Evolutionary conservation across 2,888 invertebrate species (phyloP), one percentile per base, ranked within the genome.

Genomic region (Barypeithes pellucidus): DNA sequence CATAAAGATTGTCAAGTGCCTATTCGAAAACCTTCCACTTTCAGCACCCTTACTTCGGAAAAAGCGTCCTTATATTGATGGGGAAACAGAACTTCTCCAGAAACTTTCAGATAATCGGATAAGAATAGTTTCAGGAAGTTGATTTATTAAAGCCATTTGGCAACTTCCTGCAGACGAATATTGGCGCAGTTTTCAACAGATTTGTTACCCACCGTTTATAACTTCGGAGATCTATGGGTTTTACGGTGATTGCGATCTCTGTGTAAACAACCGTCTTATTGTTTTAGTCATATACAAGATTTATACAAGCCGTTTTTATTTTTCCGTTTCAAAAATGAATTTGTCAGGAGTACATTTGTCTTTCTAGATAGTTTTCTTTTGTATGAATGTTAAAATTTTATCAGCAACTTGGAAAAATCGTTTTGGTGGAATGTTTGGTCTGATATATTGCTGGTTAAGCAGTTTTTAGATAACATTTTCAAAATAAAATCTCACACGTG

Each of bases 131-230:
- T 41, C 59, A 67, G 65, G 60, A 63, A 65, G 68, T 62, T 72
- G 67, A 75, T 75, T 72, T 75, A 71, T 75, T 57, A 63, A 41
- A 29, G 65, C 68, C 57, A 75, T 75, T 75, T 72, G 75, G 72
- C 72, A 72, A 75, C 41, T 67, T 67, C 52, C 72, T 72, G 66
- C 60, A 61, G 54, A 67, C 61, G 66, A 72, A 61, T 72, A 72
- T 72, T 72, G 72, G 72, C 72, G 66, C 62, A 72, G 72, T 72
- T 72, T 72, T 72, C 66, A 71, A 66, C 71, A 71, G 71, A 71
- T 71, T 71, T 71, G 71, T 71, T 71, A 71, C 39, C 50, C 33
- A 24, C 67, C 72, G 61, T 72, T 71, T 71, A 71, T 71, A 71
- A 59, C 71, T 71, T 47, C 36, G 20, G 39, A 67, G 72, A 72